Conservation (phyloP, 2,797 vertebrate genomes). For the Gallinago stenura region DNA sequence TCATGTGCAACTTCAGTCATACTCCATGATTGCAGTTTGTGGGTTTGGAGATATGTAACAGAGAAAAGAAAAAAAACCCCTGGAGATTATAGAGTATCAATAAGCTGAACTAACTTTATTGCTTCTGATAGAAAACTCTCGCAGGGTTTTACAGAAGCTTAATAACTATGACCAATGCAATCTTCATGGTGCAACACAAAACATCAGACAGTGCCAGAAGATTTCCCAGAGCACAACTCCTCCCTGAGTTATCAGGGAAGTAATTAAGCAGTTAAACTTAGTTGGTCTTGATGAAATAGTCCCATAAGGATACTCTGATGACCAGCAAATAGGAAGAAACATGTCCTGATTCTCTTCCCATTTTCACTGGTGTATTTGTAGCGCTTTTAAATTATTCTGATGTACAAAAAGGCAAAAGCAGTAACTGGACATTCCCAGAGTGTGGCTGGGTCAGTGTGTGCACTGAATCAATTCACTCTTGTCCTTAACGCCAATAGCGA, state of each 20-base stretch:
- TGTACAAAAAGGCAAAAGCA: not conserved
- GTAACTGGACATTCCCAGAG: rapidly evolving
- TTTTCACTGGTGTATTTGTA: not conserved
- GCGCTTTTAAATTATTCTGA: not conserved
- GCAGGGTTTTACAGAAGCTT: not conserved
- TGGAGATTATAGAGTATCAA: not conserved
- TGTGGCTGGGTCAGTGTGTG: not conserved
- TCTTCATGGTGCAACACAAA: not conserved
- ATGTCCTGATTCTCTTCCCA: not conserved
- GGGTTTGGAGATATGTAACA: not conserved
- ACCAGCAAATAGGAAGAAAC: not conserved
- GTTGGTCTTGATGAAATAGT: not conserved
- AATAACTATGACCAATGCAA: not conserved
- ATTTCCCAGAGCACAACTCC: not conserved
- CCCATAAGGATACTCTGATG: not conserved
- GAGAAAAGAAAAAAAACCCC: not conserved
- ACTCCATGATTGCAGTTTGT: not conserved
- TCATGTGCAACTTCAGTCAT: not conserved
- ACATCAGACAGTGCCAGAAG: not conserved
- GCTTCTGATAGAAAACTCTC: not conserved
- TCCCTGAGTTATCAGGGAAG: not conserved
- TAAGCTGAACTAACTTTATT: not conserved
- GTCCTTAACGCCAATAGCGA: not conserved
- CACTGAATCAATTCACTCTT: not conserved
- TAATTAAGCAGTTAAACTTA: not conserved